Evolutionary conservation across 2,888 invertebrate species (phyloP), one percentile per base, ranked within the genome.

Genomic region (Cataglyphis livida): DNA sequence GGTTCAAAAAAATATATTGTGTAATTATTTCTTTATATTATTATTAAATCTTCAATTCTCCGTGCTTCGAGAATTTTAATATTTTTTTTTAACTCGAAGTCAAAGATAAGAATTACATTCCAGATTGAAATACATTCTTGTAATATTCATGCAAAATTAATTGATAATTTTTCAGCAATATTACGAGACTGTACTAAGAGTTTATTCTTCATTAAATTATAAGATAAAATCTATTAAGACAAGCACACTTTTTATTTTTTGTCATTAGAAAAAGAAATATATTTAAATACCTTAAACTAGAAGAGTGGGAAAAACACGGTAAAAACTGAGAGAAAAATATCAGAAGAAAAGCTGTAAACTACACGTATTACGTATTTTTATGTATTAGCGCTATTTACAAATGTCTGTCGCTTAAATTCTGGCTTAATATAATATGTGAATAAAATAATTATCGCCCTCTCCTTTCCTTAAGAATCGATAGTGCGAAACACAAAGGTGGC

Each of bases 321-420:
- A 18, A 48, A 70, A 51, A 51, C n/a, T 21, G 70, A 51, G 15
- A 32, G 6, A 18, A 2, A 18, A 48, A 21, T 5, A 25, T 5
- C 3, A 3, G 21, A 57, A 57, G 3, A 54, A 35, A 35, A 54
- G 18, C 5, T 71, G 57, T 35, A 71, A 71, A 35, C 6, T 35
- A 21, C 15, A 28, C n/a, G 32, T 70, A 48, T 7, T 15, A 32
- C 48, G n/a, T 28, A 10, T 71, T 35, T 15, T n/a, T 54, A 41
- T 10, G 41, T 5, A 41, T 41, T 41, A 21, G 38, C 10, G 10
- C 9, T 21, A 35, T 71, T 71, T 38, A 59, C 25, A 71, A 71
- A 71, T 57, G 25, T 57, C 59, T 71, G 25, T 71, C 57, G 71
- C 18, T 57, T 57, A 25, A 57, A 57, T 71, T 35, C 35, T 59